These are phyloP conservation scores for Synergus japonicus DNA, from an alignment of 2,888 invertebrate genomes.

Conservation along the genomic window DNA sequence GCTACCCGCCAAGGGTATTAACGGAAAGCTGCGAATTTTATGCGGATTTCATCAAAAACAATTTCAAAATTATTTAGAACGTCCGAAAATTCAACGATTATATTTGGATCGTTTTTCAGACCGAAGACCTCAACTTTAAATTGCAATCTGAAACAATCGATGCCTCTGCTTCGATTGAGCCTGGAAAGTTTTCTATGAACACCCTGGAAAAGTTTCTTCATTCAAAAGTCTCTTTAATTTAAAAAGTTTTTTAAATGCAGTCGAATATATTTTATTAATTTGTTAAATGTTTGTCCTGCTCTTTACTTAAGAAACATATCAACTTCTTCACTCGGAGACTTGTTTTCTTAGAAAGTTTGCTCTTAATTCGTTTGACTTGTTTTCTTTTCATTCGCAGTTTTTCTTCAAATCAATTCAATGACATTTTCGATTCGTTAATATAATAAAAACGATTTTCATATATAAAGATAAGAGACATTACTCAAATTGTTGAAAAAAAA, in stretches of 20 bases:
- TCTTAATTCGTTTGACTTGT: no score
- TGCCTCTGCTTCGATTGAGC: slow-evolving; percentile 22
- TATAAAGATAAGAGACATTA: no score
- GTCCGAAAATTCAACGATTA: background rate
- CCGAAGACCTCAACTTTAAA: slow-evolving; percentile 49
- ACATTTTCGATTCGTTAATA: no score
- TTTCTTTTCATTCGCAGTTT: no score
- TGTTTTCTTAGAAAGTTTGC: no score
- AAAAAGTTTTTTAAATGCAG: background rate
- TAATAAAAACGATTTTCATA: no score
- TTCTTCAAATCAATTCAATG: no score
- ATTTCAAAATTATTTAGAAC: background rate
- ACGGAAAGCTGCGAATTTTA: background rate
- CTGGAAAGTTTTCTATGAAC: slow-evolving; percentile 20
- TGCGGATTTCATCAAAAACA: background rate
- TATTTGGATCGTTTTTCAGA: background rate
- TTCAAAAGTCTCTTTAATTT: background rate
- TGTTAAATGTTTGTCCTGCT: no score
- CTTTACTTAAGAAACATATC: no score
- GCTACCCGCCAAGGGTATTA: background rate
- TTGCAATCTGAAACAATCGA: slow-evolving; percentile 57
- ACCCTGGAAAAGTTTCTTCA: slow-evolving; percentile 9
- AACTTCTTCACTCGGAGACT: no score
- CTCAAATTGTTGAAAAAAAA: no score
- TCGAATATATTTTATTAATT: no score